Percentiles rank a stretch among this genome's conserved stretches.
phyloP scores from a whole-genome alignment of 2,797 vertebrate genomes.

The Fratercula arctica region DNA sequence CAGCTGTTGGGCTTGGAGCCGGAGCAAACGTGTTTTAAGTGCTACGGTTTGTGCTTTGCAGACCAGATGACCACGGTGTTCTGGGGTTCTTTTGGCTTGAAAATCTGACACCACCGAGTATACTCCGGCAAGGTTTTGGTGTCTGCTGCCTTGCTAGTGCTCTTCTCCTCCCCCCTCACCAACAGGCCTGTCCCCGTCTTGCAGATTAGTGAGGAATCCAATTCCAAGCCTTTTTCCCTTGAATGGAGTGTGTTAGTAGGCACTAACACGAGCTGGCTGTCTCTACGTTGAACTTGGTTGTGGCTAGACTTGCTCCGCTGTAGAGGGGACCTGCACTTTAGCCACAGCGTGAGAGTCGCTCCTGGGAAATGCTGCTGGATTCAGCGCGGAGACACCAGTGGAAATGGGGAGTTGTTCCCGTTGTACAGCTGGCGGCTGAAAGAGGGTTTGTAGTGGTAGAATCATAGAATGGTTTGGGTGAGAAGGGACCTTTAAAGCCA shows the following conservation, averaged over 20 bases:
- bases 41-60: background rate
- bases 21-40: fast-evolving
- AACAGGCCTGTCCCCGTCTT: background rate
- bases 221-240: background rate
- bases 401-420: background rate
- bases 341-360: fast-evolving
- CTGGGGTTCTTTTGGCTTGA: background rate
- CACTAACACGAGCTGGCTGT: background rate
- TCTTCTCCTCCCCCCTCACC: background rate
- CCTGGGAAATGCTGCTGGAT: background rate
- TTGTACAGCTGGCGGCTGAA: background rate
- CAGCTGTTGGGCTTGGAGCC: too few relatives aligned
- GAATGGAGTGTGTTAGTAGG: background rate
- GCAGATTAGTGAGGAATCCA: background rate
- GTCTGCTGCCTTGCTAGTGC: background rate
- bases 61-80: background rate
- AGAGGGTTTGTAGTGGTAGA: background rate
- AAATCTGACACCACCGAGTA: background rate
- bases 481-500: background rate
- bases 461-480: background rate
- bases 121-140: too few relatives aligned
- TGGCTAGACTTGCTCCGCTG: background rate
- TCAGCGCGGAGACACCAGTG: background rate
- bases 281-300: background rate
- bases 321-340: too few relatives aligned